Percentiles rank a stretch among this genome's conserved stretches.
phyloP scores from a whole-genome alignment of 2,888 invertebrate species.

The Campaea margaritaria region DNA sequence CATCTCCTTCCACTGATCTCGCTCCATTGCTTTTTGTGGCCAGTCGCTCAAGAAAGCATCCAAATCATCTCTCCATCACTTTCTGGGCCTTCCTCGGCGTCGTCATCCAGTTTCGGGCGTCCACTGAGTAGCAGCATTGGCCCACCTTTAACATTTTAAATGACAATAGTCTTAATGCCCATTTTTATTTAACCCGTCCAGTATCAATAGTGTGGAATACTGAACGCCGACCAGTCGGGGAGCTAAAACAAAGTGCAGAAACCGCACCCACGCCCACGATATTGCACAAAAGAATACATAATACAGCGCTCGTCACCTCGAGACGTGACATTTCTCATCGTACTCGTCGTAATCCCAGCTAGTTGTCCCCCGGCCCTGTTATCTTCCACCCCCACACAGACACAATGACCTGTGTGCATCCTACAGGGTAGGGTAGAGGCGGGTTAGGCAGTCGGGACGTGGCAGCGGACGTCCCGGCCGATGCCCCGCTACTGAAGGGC shows the following conservation, averaged over 20 bases:
- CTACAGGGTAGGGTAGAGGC: conserved; percentile 10
- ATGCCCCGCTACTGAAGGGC: conserved; percentile 55
- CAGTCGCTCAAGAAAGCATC: too few species aligned
- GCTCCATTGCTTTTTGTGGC: too few species aligned
- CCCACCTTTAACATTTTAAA: too few species aligned
- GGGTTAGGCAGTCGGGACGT: conserved; percentile 36
- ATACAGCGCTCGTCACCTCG: neutral
- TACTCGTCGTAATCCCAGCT: neutral
- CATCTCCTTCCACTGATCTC: too few species aligned
- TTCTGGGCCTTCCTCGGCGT: too few species aligned
- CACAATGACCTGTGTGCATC: conserved; percentile 32
- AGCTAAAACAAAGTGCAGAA: neutral
- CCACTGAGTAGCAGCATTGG: too few species aligned
- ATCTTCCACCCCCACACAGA: conserved; percentile 12
- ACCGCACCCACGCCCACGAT: neutral
- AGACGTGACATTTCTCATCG: conserved; percentile 3
- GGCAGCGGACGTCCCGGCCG: conserved; percentile 45
- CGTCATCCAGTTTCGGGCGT: too few species aligned
- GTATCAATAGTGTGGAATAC: neutral
- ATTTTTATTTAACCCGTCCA: too few species aligned
- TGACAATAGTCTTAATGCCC: too few species aligned
- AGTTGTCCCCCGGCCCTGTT: neutral
- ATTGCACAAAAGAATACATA: neutral
- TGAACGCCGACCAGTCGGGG: too few species aligned
- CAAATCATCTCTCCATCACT: too few species aligned